A percentile compares a stretch with the other conserved stretches of the same genome.
Conservation (phyloP, 2,797 vertebrate genomes). For the Tapirus indicus region DNA sequence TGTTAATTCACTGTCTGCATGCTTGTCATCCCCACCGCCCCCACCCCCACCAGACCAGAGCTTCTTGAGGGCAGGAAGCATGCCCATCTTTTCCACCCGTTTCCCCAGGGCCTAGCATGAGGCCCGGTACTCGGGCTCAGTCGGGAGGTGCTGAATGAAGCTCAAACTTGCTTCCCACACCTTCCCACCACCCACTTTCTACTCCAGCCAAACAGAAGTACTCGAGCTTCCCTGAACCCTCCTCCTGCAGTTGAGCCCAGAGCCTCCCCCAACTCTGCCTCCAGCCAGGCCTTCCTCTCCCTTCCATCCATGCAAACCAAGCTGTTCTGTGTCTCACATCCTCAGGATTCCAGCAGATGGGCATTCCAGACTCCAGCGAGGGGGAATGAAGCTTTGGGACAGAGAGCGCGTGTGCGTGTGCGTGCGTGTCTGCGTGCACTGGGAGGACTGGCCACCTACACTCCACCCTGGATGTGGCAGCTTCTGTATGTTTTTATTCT, state of each 20-base stretch:
- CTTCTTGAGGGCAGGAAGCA: constrained; percentile 72
- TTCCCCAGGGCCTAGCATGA: constrained; percentile 1
- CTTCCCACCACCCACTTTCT: constrained; percentile 56
- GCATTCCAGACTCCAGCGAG: not conserved
- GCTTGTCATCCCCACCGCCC: not conserved
- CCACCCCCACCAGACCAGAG: not conserved
- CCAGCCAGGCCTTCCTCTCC: not conserved
- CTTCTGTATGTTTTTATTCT: not conserved
- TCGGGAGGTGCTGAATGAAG: constrained; percentile 70
- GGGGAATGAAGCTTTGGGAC: not conserved
- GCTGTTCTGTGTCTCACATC: not conserved
- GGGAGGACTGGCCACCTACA: not conserved
- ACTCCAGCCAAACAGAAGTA: constrained; percentile 60
- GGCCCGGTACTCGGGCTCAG: not conserved
- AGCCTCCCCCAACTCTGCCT: not conserved
- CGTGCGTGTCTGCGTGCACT: fast-evolving
- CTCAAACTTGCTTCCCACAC: constrained; percentile 47
- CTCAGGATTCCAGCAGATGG: not conserved
- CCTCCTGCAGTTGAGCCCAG: not conserved
- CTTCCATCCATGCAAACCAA: not conserved
- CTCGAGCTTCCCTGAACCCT: constrained; percentile 30
- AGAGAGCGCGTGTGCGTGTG: no score
- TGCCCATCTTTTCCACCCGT: not conserved
- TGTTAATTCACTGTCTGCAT: not conserved
- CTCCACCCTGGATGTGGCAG: not conserved